Evolutionary conservation across 2,888 invertebrate species (phyloP).

Genomic region (Dioctria rufipes): DNA sequence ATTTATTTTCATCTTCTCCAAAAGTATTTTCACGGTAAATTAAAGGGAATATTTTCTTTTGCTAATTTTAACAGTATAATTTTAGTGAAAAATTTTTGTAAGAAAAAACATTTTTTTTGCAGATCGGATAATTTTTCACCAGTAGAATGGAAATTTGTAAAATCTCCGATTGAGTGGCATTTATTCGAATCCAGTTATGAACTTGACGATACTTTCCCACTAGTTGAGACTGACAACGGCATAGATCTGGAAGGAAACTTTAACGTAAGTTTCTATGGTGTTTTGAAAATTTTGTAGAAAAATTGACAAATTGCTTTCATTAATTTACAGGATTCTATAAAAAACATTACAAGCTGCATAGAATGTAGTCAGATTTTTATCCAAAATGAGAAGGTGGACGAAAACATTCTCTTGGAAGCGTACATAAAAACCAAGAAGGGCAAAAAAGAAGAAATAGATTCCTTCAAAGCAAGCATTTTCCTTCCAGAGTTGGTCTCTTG

Average conservation of each 20-base stretch:
- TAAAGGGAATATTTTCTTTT: too few species aligned
- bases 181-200: slow-evolving; percentile 83
- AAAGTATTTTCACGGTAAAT: too few species aligned
- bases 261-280: slow-evolving; percentile 59
- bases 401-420: slow-evolving; percentile 77
- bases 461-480: slow-evolving; percentile 71
- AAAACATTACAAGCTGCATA: slow-evolving; percentile 72
- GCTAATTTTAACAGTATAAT: too few species aligned
- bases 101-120: slow-evolving; percentile 63
- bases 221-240: slow-evolving; percentile 74
- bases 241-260: slow-evolving; percentile 69
- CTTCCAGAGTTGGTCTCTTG: not conserved
- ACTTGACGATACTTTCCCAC: slow-evolving; percentile 82
- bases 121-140: slow-evolving; percentile 75
- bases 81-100: too few species aligned
- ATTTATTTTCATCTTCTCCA: too few species aligned
- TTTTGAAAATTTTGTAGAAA: not conserved
- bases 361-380: slow-evolving; percentile 80
- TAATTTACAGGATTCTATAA: slow-evolving; percentile 70
- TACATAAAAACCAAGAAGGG: slow-evolving; percentile 76
- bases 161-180: slow-evolving; percentile 82
- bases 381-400: slow-evolving; percentile 80
- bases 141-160: slow-evolving; percentile 84
- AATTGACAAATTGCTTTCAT: not conserved
- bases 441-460: slow-evolving; percentile 58